Conservation (phyloP, 2,113 vertebrate species). For the Capreolus pygargus region DNA sequence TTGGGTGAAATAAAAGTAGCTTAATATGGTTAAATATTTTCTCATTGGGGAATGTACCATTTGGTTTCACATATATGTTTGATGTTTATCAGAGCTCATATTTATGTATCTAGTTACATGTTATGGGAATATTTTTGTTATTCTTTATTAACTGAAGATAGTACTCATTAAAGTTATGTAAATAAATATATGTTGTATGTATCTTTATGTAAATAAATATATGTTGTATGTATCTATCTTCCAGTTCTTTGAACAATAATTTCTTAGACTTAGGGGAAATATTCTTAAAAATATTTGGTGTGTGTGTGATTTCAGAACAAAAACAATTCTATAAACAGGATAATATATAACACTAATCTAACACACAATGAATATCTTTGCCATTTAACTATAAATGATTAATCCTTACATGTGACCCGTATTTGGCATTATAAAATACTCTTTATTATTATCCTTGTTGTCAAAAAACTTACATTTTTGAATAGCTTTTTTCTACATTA, state of each 20-base stretch:
- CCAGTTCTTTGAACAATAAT: background rate
- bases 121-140: background rate
- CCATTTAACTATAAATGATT: background rate
- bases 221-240: background rate
- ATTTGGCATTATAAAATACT: background rate
- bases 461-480: background rate
- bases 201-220: background rate
- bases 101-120: background rate
- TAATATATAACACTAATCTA: background rate
- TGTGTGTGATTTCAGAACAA: background rate
- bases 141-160: background rate
- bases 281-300: background rate
- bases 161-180: background rate
- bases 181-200: background rate
- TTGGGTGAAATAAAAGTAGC: background rate
- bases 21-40: background rate
- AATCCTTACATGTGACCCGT: background rate
- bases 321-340: background rate
- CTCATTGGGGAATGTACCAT: background rate
- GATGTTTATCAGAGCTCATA: background rate
- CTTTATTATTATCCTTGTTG: background rate
- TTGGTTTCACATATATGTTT: background rate
- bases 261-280: background rate
- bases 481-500: constrained; percentile 6
- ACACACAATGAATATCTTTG: background rate